Base-by-base conservation (phyloP, 2,888 invertebrate genomes). In the Neria commutata region DNA sequence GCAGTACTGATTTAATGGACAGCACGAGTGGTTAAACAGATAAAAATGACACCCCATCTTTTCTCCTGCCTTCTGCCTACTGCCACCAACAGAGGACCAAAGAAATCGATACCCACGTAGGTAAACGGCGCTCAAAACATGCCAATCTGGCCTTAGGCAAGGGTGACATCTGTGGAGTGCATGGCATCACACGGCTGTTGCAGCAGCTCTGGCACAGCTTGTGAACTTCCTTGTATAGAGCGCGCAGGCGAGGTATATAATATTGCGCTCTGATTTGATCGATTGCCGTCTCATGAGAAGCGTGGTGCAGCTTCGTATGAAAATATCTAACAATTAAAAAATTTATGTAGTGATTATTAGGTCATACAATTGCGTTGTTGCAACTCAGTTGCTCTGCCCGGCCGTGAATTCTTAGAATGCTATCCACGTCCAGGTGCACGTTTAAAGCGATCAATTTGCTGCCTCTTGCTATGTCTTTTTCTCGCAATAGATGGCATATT, bases 91-190 rank as follows among this genome's bases (percentile, higher is more conserved):
- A 68, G 24, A n/a, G 65, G 65, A 1, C 63, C 65, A 47, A 67
- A 69, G 37, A 61, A 67, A n/a, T 69, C 66, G 16, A 69, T 37
- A 10, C 61, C 65, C 1, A 60, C 62, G n/a, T 54, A 65, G 8
- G 60, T 64, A 42, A 68, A 67, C 1, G 63, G 3, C 62, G 62
- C 53, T 62, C 51, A 16, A 58, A 61, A 5, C 19, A 53, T 1
- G 60, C 45, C 3, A 65, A 49, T 49, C 63, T 55, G 1, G 66
- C 65, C 14, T 21, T 21, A 1, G 64, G 63, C 42, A 67, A 34
- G 8, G 58, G 29, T 17, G 62, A 59, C 63, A 64, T 67, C 56
- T 56, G 61, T 19, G 65, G 60, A 10, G 50, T 25, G 1, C 24
- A 19, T 1, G 62, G 63, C 1, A 1, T 26, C 1, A 58, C 59